These are phyloP conservation scores for human (Homo sapiens) DNA, from an alignment of 2,113 vertebrate genomes.

Conservation along the genomic window DNA sequence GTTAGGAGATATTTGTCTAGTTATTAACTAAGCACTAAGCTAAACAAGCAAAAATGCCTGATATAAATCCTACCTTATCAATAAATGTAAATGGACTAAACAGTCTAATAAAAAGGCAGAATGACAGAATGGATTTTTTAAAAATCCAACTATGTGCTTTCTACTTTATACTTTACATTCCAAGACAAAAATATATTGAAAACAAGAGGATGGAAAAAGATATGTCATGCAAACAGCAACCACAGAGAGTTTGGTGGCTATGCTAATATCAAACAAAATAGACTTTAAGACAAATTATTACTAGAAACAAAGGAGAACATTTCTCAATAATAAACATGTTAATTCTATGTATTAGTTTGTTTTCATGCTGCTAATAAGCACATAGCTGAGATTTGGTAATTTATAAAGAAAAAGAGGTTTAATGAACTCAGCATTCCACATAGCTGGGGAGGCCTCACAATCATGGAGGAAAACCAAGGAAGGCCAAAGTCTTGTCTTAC, in stretches of 20 bases:
- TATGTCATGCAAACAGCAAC: neutral
- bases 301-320: neutral
- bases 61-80: neutral
- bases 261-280: neutral
- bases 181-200: neutral
- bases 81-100: neutral
- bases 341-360: neutral
- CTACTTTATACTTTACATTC: neutral
- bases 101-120: neutral
- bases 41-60: neutral
- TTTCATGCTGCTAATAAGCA: too few species aligned
- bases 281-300: neutral
- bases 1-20: neutral
- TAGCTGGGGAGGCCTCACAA: too few species aligned
- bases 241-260: neutral
- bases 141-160: neutral
- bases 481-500: too few species aligned
- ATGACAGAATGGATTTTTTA: neutral
- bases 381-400: too few species aligned
- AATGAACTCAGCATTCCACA: too few species aligned
- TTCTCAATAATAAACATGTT: neutral
- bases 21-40: neutral
- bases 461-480: too few species aligned
- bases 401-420: too few species aligned
- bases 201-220: neutral